phyloP scores from a whole-genome alignment of 2,113 vertebrate genomes.

The Sprattus sprattus region DNA sequence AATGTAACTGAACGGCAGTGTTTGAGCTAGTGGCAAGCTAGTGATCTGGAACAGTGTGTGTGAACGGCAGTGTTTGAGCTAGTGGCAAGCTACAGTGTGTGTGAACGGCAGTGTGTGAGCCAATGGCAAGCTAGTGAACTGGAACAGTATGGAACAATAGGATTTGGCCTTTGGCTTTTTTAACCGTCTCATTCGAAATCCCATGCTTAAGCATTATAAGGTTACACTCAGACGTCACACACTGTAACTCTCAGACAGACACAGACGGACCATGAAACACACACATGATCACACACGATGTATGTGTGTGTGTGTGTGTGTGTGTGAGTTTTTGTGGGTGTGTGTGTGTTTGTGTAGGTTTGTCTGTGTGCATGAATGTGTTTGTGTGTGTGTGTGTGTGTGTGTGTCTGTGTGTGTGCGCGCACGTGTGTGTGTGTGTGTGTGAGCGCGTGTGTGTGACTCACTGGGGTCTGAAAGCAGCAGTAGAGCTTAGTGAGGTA shows the following conservation, averaged over 20 bases:
- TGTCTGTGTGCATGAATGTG: background rate
- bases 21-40: too few relatives aligned
- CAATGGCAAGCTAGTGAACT: too few relatives aligned
- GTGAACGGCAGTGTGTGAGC: too few relatives aligned
- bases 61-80: too few relatives aligned
- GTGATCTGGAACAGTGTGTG: too few relatives aligned
- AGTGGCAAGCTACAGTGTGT: too few relatives aligned
- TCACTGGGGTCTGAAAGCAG: slow-evolving; percentile 93
- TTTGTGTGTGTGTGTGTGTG: background rate
- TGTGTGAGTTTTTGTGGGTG: background rate
- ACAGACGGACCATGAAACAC: background rate
- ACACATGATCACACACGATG: background rate
- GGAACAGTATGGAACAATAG: too few relatives aligned
- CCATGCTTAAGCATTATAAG: too few relatives aligned
- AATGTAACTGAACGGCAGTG: too few relatives aligned
- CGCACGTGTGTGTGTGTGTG: background rate
- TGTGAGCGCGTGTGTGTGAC: slow-evolving; percentile 47
- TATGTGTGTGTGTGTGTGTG: background rate
- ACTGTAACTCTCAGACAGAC: background rate
- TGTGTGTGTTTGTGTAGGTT: background rate
- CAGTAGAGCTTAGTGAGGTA: slow-evolving; percentile 97
- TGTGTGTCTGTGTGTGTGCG: background rate
- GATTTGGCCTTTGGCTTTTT: too few relatives aligned
- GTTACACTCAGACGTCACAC: too few relatives aligned
- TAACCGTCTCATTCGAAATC: too few relatives aligned